Evolutionary conservation across 2,113 vertebrate genomes (phyloP), one percentile per base, ranked within the genome.

Genomic region (Megalops atlanticus): DNA sequence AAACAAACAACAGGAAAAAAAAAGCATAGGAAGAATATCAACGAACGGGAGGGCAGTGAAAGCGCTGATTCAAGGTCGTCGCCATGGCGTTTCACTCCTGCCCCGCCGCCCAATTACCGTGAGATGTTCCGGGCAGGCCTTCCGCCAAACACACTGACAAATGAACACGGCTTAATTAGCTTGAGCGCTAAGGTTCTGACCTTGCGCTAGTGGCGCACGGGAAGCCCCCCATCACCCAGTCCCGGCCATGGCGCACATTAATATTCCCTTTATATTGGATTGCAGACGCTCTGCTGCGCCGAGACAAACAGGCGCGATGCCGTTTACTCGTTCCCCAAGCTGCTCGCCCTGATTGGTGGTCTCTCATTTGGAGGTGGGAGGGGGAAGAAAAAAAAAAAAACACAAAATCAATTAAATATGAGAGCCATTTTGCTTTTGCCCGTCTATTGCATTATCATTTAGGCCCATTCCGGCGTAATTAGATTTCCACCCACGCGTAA

Each of bases 131-230:
- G 72, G 72, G 72, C 73, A n/a, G 21, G 16, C 18, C 77, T 12
- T 38, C 43, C 16, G 41, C 64, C 39, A 27, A n/a, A 36, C 40
- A 40, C 38, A 47, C 68, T 36, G 40, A 72, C 68, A 45, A 27
- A 71, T 36, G 68, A 49, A 47, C 64, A 18, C 41, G n/a, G 64
- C 39, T 49, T 71, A 79, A 72, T 78, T 69, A 78, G 18, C 39
- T 14, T n/a, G 52, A 73, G 12, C 38, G 0, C 38, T 0, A 36
- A 69, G 38, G 54, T 27, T 35, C 41, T 38, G 33, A 71, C 68
- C 78, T 15, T 45, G 24, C 8, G 11, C 5, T 77, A 8, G 45
- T 31, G 75, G 45, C 15, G 43, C 43, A 16, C 0, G 0, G 38
- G 6, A 1, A 21, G 14, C 4, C 77, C 27, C 10, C 39, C 38